Base-by-base conservation (phyloP, 2,113 vertebrate genomes). In the Chinchilla lanigera region DNA sequence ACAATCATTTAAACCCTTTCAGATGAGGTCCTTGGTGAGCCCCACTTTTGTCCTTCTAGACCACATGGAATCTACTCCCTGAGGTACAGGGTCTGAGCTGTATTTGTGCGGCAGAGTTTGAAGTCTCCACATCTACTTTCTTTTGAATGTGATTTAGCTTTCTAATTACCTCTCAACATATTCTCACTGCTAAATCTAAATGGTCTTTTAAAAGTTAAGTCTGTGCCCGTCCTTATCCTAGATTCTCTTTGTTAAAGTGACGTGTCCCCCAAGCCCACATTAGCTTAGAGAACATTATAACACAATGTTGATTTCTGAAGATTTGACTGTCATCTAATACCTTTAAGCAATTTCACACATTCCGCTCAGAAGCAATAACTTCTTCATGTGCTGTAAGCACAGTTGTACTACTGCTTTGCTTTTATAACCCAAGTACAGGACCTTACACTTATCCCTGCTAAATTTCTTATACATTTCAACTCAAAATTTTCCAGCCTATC, bases 291-390 rank as follows among this genome's bases (percentile, higher is more conserved):
- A 17, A 87, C 44, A 95, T 88, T 82, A 77, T 22, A 95, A 92
- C 85, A 87, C 50, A 81, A n/a, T 63, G 47, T 60, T 96, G 69
- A 89, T 96, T 94, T 95, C 87, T 88, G 86, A 61, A 93, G 84
- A 83, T 89, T 93, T 50, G 71, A 83, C 81, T 97, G 90, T 90
- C 73, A 93, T 94, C 77, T 88, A 90, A 88, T 93, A 94, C 56
- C 90, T 90, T 86, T 77, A 84, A 96, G 96, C 94, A 83, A 95
- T 95, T 97, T 97, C 71, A 90, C 86, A 90, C 90, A 96, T 95
- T 93, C 61, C 94, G 5, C 61, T 83, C 56, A 94, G 52, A 96
- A 97, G n/a, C 58, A 73, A n/a, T 35, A 92, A 73, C 44, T 96
- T 93, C 41, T 65, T 94, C 24, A 63, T 85, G 47, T 56, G 65